These are phyloP conservation scores for Cephalopachus bancanus DNA, from an alignment of 2,797 vertebrate genomes.

Conservation along the genomic window DNA sequence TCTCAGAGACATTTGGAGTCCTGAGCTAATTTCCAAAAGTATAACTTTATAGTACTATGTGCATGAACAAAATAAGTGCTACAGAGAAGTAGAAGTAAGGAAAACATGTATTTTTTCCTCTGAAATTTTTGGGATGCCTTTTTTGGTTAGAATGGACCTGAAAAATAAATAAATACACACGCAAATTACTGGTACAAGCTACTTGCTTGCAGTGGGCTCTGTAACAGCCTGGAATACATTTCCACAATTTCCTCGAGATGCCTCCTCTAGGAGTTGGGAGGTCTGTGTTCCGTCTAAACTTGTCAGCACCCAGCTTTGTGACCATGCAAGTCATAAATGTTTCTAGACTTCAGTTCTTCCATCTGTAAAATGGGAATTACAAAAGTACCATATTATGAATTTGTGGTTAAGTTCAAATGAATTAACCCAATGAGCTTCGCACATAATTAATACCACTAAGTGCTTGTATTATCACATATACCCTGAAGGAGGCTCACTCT, in stretches of 20 bases:
- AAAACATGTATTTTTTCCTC: neutral
- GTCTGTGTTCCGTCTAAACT: no score
- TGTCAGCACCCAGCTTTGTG: neutral
- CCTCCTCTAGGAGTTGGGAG: fast-evolving
- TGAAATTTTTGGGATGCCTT: neutral
- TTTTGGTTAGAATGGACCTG: neutral
- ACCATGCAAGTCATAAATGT: neutral
- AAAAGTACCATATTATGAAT: neutral
- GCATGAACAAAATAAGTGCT: neutral
- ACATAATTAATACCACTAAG: neutral
- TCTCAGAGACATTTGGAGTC: neutral
- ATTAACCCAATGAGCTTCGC: neutral
- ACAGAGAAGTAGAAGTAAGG: neutral
- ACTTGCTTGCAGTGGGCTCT: neutral
- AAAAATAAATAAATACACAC: neutral
- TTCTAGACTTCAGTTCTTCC: neutral
- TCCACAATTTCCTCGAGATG: neutral
- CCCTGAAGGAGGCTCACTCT: neutral
- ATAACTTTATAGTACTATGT: neutral
- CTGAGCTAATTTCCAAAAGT: constrained; percentile 16
- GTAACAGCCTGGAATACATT: neutral
- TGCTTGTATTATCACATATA: neutral
- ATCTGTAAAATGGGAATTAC: neutral
- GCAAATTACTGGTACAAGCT: neutral
- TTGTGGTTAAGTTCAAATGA: neutral